These are phyloP conservation scores for Serripes groenlandicus DNA, from an alignment of 2,888 invertebrate genomes.

Conservation along the genomic window DNA sequence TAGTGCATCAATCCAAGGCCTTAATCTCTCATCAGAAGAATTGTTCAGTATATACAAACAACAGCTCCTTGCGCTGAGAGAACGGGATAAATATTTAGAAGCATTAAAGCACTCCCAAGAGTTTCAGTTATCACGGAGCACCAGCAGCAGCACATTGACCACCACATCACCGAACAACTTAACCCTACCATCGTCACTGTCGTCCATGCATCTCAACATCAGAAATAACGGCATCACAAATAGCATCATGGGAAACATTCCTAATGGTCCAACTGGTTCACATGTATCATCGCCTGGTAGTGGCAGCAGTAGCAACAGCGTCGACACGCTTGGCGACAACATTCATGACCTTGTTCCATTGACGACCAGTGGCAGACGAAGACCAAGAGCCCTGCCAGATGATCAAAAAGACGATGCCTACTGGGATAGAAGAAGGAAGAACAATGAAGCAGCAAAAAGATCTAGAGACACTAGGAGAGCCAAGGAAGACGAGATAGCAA, in stretches of 20 bases:
- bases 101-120: slow-evolving; percentile 60
- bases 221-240: slow-evolving; percentile 45
- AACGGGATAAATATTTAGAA: slow-evolving; percentile 73
- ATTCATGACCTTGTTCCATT: slow-evolving; percentile 26
- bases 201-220: slow-evolving; percentile 49
- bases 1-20: slow-evolving; percentile 69
- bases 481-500: slow-evolving; percentile 96
- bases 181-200: slow-evolving; percentile 55
- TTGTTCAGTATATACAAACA: slow-evolving; percentile 81
- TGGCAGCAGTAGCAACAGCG: slow-evolving; percentile 23
- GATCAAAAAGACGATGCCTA: slow-evolving; percentile 92
- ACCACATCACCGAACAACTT: slow-evolving; percentile 39
- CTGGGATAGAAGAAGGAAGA: slow-evolving; percentile 94
- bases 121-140: slow-evolving; percentile 44
- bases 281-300: slow-evolving; percentile 13
- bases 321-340: slow-evolving; percentile 17
- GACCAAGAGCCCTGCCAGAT: slow-evolving; percentile 83
- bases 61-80: slow-evolving; percentile 75
- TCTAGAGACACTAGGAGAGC: slow-evolving; percentile 95
- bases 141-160: slow-evolving; percentile 47
- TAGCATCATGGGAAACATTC: slow-evolving; percentile 29
- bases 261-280: slow-evolving; percentile 36
- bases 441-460: slow-evolving; percentile 97
- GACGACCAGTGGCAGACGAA: slow-evolving; percentile 69
- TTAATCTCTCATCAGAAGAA: slow-evolving; percentile 79